A percentile compares a stretch with the other conserved stretches of the same genome.
phyloP scores from a whole-genome alignment of 2,888 invertebrate species.

The Zonitis immaculata region DNA sequence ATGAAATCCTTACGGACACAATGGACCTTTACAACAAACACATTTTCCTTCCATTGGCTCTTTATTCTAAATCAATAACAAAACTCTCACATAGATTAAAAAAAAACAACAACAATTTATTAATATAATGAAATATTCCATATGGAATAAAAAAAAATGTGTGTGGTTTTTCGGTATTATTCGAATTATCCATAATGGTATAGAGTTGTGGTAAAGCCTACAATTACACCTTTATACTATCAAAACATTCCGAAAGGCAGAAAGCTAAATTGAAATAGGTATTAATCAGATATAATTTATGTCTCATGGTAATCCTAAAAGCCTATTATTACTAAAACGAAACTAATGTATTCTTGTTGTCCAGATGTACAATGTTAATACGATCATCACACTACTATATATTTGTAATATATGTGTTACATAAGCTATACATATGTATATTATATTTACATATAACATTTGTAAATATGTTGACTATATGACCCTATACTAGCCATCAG shows the following conservation, averaged over 20 bases:
- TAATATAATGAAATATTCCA: background rate
- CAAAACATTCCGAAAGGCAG: background rate
- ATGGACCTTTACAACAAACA: conserved; percentile 18
- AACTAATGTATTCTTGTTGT: conserved; percentile 22
- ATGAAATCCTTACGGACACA: conserved; percentile 38
- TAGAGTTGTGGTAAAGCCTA: background rate
- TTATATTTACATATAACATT: conserved; percentile 6
- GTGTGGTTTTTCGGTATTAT: too few species aligned
- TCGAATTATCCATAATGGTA: background rate
- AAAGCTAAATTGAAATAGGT: conserved; percentile 9
- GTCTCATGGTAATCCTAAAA: conserved; percentile 18
- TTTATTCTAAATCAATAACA: background rate
- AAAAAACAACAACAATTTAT: background rate
- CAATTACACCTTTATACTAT: background rate
- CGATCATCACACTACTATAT: conserved; percentile 14
- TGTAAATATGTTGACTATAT: conserved; percentile 13
- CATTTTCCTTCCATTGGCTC: background rate
- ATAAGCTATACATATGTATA: background rate
- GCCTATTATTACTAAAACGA: conserved; percentile 20
- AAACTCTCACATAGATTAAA: background rate
- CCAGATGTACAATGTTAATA: conserved; percentile 19
- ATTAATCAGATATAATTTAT: conserved; percentile 20
- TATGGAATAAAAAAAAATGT: too few species aligned
- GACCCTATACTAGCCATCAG: conserved; percentile 4
- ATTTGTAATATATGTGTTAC: background rate